phyloP scores from a whole-genome alignment of 1,140 invertebrate genomes.

The Ceratina calcarata region DNA sequence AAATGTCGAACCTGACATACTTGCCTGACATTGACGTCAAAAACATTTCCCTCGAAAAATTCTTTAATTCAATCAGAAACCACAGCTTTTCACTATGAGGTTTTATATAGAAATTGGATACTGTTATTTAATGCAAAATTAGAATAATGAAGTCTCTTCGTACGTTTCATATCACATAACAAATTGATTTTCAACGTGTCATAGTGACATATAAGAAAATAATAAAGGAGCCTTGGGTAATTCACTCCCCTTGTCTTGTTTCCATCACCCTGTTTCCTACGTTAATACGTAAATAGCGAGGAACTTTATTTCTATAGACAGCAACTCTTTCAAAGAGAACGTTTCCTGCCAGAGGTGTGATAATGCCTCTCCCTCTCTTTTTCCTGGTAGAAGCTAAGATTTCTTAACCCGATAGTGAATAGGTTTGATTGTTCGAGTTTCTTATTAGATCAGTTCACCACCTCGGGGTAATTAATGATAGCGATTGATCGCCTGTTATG shows the following conservation, averaged over 20 bases:
- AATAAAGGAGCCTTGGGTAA: too few species aligned
- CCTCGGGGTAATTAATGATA: conserved; percentile 38
- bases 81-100: too few species aligned
- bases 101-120: too few species aligned
- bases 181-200: too few species aligned
- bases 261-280: neutral
- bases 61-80: too few species aligned
- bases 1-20: too few species aligned
- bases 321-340: conserved; percentile 20
- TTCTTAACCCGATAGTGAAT: conserved; percentile 18
- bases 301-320: conserved; percentile 34
- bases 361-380: neutral
- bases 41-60: too few species aligned
- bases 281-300: conserved; percentile 39
- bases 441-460: conserved; percentile 43
- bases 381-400: neutral
- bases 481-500: conserved; percentile 30
- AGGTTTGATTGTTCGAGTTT: conserved; percentile 38
- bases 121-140: too few species aligned
- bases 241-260: conserved; percentile 5
- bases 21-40: too few species aligned
- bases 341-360: conserved; percentile 32
- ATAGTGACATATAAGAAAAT: too few species aligned
- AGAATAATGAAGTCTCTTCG: too few species aligned
- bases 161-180: too few species aligned